Evolutionary conservation across 2,888 invertebrate species (phyloP).

Genomic region (Cosmia trapezina): DNA sequence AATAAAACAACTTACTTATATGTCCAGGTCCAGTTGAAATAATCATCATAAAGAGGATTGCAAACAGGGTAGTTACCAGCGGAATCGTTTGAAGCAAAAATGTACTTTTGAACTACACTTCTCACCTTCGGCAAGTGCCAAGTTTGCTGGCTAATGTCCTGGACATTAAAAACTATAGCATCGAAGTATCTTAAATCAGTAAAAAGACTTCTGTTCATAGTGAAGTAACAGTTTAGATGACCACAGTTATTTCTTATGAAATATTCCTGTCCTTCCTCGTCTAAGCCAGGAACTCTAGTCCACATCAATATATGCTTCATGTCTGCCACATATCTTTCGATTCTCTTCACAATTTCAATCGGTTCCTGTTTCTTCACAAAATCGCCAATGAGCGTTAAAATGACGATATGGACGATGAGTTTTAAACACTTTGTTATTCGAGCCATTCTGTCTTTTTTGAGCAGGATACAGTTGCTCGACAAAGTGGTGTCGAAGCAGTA

Average conservation of each 20-base stretch:
- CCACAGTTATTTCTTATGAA: constrained; percentile 74
- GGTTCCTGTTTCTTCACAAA: constrained; percentile 60
- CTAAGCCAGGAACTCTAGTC: constrained; percentile 73
- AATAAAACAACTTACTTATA: constrained; percentile 74
- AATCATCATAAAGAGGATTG: constrained; percentile 75
- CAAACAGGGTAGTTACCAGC: constrained; percentile 82
- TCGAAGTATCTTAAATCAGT: constrained; percentile 80
- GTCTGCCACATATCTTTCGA: constrained; percentile 75
- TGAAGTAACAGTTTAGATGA: constrained; percentile 80
- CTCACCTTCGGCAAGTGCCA: constrained; percentile 70
- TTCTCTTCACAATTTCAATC: constrained; percentile 60
- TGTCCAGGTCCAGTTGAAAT: constrained; percentile 87
- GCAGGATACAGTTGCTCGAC: background rate
- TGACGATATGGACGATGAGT: constrained; percentile 62
- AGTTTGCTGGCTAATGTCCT: constrained; percentile 70
- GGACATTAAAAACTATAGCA: constrained; percentile 79
- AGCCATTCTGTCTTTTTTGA: constrained; percentile 58
- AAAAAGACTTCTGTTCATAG: constrained; percentile 75
- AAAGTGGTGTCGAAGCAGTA: background rate
- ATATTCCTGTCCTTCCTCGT: constrained; percentile 72
- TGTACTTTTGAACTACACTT: constrained; percentile 78
- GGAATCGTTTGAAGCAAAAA: constrained; percentile 83
- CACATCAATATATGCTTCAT: constrained; percentile 81
- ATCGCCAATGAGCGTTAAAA: constrained; percentile 61
- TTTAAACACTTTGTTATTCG: constrained; percentile 65